phyloP scores from a whole-genome alignment of 2,888 invertebrate genomes.

The Leptopilina myrica region DNA sequence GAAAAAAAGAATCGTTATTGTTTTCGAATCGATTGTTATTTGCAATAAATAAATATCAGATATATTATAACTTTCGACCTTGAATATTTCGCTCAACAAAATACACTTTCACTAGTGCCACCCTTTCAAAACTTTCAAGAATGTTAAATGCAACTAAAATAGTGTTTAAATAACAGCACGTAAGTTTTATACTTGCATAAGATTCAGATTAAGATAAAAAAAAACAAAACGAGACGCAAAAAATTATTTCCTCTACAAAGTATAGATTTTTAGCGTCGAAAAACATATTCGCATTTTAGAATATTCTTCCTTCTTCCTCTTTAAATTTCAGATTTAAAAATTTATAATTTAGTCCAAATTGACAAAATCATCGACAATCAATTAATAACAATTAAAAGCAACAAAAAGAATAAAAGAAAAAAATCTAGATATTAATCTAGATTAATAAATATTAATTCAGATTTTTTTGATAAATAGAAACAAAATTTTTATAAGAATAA shows the following conservation, averaged over 20 bases:
- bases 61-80: constrained; percentile 3
- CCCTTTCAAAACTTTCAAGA: constrained; percentile 16
- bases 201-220: neutral
- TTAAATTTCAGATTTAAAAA: too few relatives aligned
- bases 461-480: too few relatives aligned
- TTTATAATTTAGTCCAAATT: too few relatives aligned
- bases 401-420: too few relatives aligned
- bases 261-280: neutral
- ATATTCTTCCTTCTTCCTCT: neutral
- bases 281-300: neutral
- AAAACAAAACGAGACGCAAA: neutral
- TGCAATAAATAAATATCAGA: neutral
- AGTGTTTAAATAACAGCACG: neutral
- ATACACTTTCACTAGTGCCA: constrained; percentile 1
- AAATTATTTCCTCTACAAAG: too few relatives aligned
- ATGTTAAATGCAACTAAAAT: constrained; percentile 14
- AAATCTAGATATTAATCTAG: too few relatives aligned
- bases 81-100: constrained; percentile 4
- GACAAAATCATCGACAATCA: too few relatives aligned
- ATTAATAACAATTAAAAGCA: too few relatives aligned
- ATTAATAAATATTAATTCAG: too few relatives aligned
- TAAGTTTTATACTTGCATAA: neutral
- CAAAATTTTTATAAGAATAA: too few relatives aligned
- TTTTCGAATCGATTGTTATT: neutral
- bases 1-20: neutral